Evolutionary conservation across 2,113 vertebrate genomes (phyloP).

Genomic region (Macroglossus sobrinus): DNA sequence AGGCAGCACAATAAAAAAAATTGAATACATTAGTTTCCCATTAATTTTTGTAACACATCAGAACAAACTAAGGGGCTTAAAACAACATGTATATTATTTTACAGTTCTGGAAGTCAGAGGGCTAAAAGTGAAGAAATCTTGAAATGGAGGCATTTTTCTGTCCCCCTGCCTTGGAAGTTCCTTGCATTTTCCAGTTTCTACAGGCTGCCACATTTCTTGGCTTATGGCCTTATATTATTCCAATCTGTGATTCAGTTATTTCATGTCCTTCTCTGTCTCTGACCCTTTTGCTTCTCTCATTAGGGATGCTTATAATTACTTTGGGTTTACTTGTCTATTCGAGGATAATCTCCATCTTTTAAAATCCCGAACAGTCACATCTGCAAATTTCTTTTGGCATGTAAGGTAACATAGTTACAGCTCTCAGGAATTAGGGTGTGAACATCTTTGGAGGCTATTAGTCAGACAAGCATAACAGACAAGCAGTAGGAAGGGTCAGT

Average conservation of each 20-base stretch:
- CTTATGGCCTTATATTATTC: neutral
- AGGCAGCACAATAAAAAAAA: neutral
- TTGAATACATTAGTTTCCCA: neutral
- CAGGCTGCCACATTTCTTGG: neutral
- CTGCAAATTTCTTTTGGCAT: neutral
- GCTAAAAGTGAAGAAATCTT: neutral
- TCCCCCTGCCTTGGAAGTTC: accelerated
- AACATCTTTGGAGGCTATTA: neutral
- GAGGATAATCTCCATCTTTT: neutral
- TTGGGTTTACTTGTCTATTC: neutral
- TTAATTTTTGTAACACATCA: neutral
- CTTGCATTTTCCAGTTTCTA: neutral
- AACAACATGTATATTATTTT: neutral
- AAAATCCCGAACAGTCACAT: neutral
- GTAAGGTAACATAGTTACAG: neutral
- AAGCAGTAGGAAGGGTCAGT: neutral
- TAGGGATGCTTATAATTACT: neutral
- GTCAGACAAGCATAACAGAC: too few relatives aligned
- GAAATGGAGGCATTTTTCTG: neutral
- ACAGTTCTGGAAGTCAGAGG: neutral
- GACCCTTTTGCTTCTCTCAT: neutral
- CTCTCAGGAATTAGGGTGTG: neutral
- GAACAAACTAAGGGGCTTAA: neutral
- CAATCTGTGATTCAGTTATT: neutral
- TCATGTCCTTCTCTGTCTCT: neutral